A percentile compares a stretch with the other conserved stretches of the same genome.
phyloP scores from a whole-genome alignment of 2,888 invertebrate genomes.

The Corbicula japonica region DNA sequence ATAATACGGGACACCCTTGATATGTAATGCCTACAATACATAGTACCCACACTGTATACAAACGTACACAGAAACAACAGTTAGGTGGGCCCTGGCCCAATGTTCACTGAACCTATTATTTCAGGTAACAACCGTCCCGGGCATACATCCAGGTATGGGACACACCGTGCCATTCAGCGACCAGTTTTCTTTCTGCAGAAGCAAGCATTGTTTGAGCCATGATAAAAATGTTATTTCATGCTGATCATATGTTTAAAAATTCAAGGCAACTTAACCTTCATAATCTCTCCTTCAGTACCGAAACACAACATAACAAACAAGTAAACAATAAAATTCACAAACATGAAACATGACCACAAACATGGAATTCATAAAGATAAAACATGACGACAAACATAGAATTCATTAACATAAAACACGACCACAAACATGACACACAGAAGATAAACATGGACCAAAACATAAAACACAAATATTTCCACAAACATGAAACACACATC shows the following conservation, averaged over 20 bases:
- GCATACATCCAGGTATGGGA: not conserved
- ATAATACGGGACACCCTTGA: too few relatives aligned
- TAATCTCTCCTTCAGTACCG: not conserved
- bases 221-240: not conserved
- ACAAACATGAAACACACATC: conserved; percentile 19
- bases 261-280: not conserved
- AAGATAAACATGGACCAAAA: not conserved
- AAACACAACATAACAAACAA: not conserved
- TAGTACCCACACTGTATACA: not conserved
- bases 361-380: not conserved
- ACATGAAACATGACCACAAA: not conserved
- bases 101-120: not conserved
- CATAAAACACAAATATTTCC: conserved; percentile 2
- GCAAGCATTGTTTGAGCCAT: too few relatives aligned
- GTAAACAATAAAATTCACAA: not conserved
- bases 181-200: too few relatives aligned
- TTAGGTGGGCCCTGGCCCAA: not conserved
- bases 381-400: not conserved
- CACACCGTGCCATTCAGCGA: not conserved
- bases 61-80: not conserved
- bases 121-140: not conserved
- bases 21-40: too few relatives aligned
- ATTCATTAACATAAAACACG: not conserved
- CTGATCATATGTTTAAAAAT: not conserved
- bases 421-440: not conserved